Conservation (phyloP, 2,797 vertebrate species). For the Australoheros facetus region DNA sequence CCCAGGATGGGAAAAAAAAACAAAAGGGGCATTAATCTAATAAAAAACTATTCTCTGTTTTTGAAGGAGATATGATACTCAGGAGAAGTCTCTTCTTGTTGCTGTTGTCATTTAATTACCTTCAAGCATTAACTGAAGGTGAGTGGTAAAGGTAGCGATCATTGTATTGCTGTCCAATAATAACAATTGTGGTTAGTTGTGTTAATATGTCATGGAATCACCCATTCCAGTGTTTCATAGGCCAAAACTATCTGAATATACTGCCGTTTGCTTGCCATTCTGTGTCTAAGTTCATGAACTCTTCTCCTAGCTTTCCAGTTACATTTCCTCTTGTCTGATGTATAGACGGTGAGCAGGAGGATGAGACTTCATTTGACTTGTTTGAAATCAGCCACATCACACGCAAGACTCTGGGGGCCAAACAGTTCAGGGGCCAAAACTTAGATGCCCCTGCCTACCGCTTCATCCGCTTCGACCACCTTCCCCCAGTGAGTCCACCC, state of each 20-base stretch:
- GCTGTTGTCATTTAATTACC: constrained; percentile 79
- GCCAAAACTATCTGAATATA: neutral
- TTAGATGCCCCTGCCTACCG: constrained; percentile 86
- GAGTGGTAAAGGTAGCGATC: constrained; percentile 46
- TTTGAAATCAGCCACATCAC: constrained; percentile 93
- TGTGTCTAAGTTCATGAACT: neutral
- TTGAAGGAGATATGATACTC: constrained; percentile 84
- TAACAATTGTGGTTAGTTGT: neutral
- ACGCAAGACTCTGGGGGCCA: constrained; percentile 92
- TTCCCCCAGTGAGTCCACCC: constrained; percentile 86
- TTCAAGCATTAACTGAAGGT: constrained; percentile 83
- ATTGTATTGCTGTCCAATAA: neutral
- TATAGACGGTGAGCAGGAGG: constrained; percentile 86
- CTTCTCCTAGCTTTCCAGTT: neutral
- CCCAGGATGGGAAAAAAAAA: neutral
- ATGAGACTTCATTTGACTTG: constrained; percentile 89
- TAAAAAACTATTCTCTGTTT: constrained; percentile 47
- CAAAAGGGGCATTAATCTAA: constrained; percentile 6
- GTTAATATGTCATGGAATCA: neutral
- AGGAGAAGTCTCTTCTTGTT: constrained; percentile 82
- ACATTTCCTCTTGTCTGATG: constrained; percentile 1
- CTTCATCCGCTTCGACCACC: constrained; percentile 94
- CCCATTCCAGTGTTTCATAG: neutral
- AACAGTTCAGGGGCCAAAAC: constrained; percentile 91
- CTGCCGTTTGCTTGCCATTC: neutral